Conservation (phyloP, 2,113 vertebrate species). For the Talpa occidentalis region DNA sequence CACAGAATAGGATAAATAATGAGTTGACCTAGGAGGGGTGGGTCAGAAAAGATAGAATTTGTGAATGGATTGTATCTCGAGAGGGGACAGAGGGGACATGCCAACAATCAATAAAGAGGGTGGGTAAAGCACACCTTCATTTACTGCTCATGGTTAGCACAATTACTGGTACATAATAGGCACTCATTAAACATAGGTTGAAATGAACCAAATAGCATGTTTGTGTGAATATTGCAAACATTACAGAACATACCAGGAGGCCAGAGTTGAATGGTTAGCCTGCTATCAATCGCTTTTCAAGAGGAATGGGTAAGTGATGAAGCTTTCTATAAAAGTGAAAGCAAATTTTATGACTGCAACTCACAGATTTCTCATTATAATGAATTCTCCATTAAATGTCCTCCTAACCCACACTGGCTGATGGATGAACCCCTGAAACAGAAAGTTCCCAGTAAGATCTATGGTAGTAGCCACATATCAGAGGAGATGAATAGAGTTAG, state of each 20-base stretch:
- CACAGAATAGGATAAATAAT: background rate
- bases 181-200: background rate
- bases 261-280: background rate
- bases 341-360: constrained; percentile 70
- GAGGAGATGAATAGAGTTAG: constrained; percentile 32
- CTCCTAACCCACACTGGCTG: constrained; percentile 46
- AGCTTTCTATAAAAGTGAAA: constrained; percentile 46
- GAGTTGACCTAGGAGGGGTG: background rate
- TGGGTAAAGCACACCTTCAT: background rate
- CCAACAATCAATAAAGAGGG: background rate
- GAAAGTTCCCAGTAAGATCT: constrained; percentile 66
- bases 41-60: background rate
- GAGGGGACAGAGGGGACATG: background rate
- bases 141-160: background rate
- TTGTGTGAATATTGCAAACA: background rate
- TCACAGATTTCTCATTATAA: constrained; percentile 75
- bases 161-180: background rate
- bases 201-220: background rate
- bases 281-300: background rate
- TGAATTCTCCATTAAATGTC: constrained; percentile 72
- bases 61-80: background rate
- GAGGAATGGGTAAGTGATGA: constrained; percentile 49
- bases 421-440: constrained; percentile 58
- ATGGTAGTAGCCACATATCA: constrained; percentile 52
- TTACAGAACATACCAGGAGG: background rate